Evolutionary conservation across 2,113 vertebrate genomes (phyloP).

Genomic region (Willisornis vidua): DNA sequence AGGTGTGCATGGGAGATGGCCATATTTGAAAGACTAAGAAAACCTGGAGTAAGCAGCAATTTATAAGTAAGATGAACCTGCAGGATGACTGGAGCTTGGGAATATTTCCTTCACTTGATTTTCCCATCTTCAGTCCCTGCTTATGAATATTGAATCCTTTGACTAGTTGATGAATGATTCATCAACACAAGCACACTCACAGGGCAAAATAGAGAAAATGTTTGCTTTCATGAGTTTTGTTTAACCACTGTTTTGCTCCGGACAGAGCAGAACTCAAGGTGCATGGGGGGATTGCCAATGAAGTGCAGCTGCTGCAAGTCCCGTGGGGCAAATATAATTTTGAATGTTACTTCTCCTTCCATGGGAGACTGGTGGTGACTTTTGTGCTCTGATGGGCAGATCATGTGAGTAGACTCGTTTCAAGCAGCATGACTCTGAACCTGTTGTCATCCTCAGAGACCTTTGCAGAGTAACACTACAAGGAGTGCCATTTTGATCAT

Average conservation of each 20-base stretch:
- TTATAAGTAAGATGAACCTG: background rate
- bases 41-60: background rate
- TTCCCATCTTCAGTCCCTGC: background rate
- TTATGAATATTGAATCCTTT: conserved; percentile 43
- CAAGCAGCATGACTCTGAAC: background rate
- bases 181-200: background rate
- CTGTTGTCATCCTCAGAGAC: background rate
- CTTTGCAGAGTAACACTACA: background rate
- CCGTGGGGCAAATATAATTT: background rate
- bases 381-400: background rate
- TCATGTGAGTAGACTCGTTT: background rate
- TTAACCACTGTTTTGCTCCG: background rate
- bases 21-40: background rate
- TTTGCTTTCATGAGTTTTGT: conserved; percentile 3
- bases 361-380: background rate
- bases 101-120: background rate
- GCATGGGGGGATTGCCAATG: background rate
- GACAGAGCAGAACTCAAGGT: background rate
- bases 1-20: background rate
- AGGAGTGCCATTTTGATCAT: fast-evolving
- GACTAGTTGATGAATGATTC: conserved; percentile 41
- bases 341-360: background rate
- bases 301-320: background rate
- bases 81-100: background rate
- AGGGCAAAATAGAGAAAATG: background rate